phyloP scores from a whole-genome alignment of 2,797 vertebrate genomes.

The Paguma larvata region DNA sequence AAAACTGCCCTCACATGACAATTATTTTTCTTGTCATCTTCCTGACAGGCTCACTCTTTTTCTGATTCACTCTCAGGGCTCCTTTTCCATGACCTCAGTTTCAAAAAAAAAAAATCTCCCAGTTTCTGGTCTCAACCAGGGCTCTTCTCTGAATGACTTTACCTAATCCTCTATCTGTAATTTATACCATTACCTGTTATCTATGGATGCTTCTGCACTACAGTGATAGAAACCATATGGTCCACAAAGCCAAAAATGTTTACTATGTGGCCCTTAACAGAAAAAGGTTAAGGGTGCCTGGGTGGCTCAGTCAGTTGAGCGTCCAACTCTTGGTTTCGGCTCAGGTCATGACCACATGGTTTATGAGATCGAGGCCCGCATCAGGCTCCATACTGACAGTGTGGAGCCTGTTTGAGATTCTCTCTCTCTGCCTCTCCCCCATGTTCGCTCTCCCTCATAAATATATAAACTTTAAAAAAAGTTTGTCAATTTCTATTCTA shows the following conservation, averaged over 20 bases:
- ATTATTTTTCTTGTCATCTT: slow-evolving; percentile 39
- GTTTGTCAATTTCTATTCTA: neutral
- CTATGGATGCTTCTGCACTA: neutral
- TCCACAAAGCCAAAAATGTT: neutral
- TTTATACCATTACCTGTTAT: neutral
- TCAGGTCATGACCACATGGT: too few species aligned
- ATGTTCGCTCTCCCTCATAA: too few species aligned
- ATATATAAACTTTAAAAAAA: neutral
- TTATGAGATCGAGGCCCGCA: too few species aligned
- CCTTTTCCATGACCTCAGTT: slow-evolving; percentile 11
- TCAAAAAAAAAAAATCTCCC: neutral
- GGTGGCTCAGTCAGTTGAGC: too few species aligned
- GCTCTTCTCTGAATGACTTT: neutral
- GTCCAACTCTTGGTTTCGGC: too few species aligned
- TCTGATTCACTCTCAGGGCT: neutral
- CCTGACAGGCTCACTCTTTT: neutral
- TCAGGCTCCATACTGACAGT: too few species aligned
- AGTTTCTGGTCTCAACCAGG: slow-evolving; percentile 7
- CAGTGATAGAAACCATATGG: neutral
- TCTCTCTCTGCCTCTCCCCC: too few species aligned
- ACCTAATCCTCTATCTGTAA: neutral
- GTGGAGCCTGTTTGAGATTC: too few species aligned
- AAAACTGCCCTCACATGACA: neutral
- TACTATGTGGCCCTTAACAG: neutral
- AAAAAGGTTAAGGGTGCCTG: neutral